These are phyloP conservation scores for Marmota flaviventris DNA, from an alignment of 2,113 vertebrate genomes.

Conservation along the genomic window DNA sequence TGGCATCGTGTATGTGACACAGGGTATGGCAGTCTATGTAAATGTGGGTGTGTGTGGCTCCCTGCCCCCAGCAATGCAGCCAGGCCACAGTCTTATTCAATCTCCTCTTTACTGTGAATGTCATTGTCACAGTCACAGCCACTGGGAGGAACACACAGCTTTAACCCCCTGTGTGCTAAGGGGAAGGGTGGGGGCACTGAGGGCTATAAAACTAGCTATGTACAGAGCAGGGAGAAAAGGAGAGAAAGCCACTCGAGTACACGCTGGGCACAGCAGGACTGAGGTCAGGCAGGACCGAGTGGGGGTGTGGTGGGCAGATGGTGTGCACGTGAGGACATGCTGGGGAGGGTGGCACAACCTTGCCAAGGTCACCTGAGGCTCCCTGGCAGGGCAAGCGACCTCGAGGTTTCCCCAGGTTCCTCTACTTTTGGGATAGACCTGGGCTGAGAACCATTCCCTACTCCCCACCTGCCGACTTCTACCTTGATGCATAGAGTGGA, in stretches of 20 bases:
- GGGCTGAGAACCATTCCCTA: not conserved
- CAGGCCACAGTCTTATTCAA: not conserved
- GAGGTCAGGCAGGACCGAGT: not conserved
- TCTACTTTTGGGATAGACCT: not conserved
- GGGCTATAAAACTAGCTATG: constrained; percentile 75
- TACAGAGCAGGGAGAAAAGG: constrained; percentile 51
- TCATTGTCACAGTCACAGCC: constrained; percentile 52
- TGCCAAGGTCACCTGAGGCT: not conserved
- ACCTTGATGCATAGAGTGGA: not conserved
- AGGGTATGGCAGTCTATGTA: not conserved
- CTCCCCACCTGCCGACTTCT: not conserved
- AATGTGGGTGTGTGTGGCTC: rapidly evolving
- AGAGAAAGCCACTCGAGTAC: not conserved
- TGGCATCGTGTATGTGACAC: rapidly evolving
- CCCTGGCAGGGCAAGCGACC: not conserved
- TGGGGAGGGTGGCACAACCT: not conserved
- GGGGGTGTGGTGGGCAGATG: not conserved
- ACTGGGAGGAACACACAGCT: constrained; percentile 47
- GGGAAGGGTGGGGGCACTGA: not conserved
- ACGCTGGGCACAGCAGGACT: rapidly evolving
- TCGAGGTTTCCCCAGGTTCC: not conserved
- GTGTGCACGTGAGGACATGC: not conserved
- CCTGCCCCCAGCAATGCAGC: constrained; percentile 17
- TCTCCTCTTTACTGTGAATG: constrained; percentile 76
- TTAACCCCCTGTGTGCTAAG: constrained; percentile 62